phyloP scores from a whole-genome alignment of 2,888 invertebrate species.

The Epinotia ramella region DNA sequence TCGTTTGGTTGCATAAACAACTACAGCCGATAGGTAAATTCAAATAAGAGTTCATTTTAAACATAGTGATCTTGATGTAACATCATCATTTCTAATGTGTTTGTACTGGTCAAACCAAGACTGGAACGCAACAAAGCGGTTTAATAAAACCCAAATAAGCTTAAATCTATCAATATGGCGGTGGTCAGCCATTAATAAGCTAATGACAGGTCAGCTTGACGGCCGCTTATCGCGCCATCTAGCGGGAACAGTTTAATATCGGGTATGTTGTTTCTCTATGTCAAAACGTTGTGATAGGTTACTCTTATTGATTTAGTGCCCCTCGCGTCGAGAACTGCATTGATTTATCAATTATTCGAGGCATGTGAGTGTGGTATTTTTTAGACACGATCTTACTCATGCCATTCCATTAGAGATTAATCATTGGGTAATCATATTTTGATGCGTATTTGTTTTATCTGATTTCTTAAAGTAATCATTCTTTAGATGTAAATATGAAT shows the following conservation, averaged over 20 bases:
- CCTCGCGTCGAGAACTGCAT: constrained; percentile 76
- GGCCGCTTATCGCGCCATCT: constrained; percentile 83
- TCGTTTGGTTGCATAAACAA: neutral
- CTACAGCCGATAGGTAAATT: neutral
- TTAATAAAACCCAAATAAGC: constrained; percentile 70
- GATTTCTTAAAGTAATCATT: constrained; percentile 72
- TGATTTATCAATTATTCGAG: constrained; percentile 84
- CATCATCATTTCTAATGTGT: neutral
- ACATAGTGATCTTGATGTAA: neutral
- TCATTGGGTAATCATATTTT: constrained; percentile 78
- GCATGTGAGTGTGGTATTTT: constrained; percentile 80
- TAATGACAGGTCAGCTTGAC: constrained; percentile 83
- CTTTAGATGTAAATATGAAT: constrained; percentile 47
- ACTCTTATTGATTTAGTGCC: constrained; percentile 81
- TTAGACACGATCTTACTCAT: constrained; percentile 81
- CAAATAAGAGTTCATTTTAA: too few relatives aligned
- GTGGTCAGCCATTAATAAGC: constrained; percentile 76
- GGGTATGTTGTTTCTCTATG: constrained; percentile 77
- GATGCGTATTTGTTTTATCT: constrained; percentile 76
- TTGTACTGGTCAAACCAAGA: constrained; percentile 18
- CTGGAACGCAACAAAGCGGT: constrained; percentile 52
- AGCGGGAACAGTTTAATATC: constrained; percentile 80
- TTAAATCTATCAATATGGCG: constrained; percentile 72
- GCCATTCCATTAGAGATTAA: constrained; percentile 78
- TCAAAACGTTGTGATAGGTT: constrained; percentile 82